These are phyloP conservation scores for Ailurus styani DNA, from an alignment of 2,113 vertebrate genomes.

Conservation along the genomic window DNA sequence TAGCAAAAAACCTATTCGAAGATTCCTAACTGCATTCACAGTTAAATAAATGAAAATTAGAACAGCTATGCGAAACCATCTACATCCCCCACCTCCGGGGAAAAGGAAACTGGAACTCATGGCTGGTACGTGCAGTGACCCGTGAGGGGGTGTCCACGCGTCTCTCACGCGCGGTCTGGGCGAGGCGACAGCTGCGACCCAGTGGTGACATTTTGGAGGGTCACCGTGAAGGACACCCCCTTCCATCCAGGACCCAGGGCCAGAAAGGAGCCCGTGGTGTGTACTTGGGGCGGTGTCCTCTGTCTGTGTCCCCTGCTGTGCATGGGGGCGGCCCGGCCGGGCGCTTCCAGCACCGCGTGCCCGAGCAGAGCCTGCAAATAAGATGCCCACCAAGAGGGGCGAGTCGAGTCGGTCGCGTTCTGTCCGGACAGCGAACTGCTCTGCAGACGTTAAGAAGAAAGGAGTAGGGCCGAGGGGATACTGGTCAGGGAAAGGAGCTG, in stretches of 20 bases:
- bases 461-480: neutral
- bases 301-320: fast-evolving
- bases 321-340: fast-evolving
- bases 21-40: neutral
- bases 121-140: fast-evolving
- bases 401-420: fast-evolving
- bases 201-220: neutral
- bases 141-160: too few species aligned
- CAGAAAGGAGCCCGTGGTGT: fast-evolving
- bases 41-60: neutral
- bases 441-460: fast-evolving
- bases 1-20: neutral
- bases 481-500: neutral
- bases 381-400: neutral
- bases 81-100: too few species aligned
- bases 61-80: fast-evolving
- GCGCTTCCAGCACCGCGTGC: fast-evolving
- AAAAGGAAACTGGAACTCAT: neutral
- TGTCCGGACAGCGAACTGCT: fast-evolving
- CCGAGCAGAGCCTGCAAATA: fast-evolving
- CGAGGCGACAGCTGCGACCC: neutral
- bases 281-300: fast-evolving
- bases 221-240: fast-evolving
- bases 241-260: neutral
- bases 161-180: too few species aligned